These are phyloP conservation scores for Macaria liturata DNA, from an alignment of 2,888 invertebrate species.

Conservation along the genomic window DNA sequence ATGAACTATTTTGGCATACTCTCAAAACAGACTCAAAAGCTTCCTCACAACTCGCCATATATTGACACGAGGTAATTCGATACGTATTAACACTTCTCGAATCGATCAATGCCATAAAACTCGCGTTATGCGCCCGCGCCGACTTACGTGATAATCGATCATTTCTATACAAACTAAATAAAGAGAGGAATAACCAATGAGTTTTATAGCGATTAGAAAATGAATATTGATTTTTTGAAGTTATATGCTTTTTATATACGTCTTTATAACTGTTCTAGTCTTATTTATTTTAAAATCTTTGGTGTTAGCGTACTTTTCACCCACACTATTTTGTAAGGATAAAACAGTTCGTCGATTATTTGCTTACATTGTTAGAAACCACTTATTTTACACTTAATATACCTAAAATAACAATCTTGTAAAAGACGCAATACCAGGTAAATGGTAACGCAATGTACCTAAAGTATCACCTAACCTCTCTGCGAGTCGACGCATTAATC, in stretches of 20 bases:
- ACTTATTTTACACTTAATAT: too few species aligned
- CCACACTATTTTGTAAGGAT: too few species aligned
- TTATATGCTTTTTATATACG: too few species aligned
- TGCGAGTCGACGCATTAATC: slow-evolving; percentile 71
- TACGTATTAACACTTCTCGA: slow-evolving; percentile 29
- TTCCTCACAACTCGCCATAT: slow-evolving; percentile 5
- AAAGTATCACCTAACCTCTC: slow-evolving; percentile 51
- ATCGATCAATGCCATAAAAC: slow-evolving; percentile 33
- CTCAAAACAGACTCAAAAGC: not conserved
- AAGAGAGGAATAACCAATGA: slow-evolving; percentile 26
- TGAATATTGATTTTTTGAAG: slow-evolving; percentile 5
- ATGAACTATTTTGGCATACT: slow-evolving; percentile 1
- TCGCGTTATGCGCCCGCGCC: slow-evolving; percentile 29
- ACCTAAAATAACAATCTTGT: not conserved
- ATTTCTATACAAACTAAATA: slow-evolving; percentile 32
- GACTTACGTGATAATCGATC: slow-evolving; percentile 28
- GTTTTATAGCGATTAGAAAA: slow-evolving; percentile 17
- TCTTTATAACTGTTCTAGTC: too few species aligned
- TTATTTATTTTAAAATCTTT: too few species aligned
- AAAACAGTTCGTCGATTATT: too few species aligned
- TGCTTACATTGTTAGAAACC: too few species aligned
- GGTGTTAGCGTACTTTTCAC: too few species aligned
- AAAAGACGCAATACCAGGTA: slow-evolving; percentile 27
- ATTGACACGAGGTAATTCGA: slow-evolving; percentile 19
- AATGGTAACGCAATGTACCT: slow-evolving; percentile 51